These are phyloP conservation scores for Allolobophora icterica DNA, from an alignment of 2,888 invertebrate species.

Conservation along the genomic window DNA sequence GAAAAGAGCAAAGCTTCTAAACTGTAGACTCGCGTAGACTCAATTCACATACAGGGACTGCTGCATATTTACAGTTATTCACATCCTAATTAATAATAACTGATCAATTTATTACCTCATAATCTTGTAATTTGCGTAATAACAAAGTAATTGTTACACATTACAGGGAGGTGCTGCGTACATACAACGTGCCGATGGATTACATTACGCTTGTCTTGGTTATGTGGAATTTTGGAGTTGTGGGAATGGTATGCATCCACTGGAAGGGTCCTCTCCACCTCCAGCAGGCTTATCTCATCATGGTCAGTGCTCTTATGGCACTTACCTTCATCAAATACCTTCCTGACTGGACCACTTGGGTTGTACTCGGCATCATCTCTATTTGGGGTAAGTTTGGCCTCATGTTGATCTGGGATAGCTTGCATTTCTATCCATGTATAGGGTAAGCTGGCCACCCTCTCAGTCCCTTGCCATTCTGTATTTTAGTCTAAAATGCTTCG, in stretches of 20 bases:
- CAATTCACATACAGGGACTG: neutral
- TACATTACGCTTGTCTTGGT: constrained; percentile 83
- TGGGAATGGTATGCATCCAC: constrained; percentile 96
- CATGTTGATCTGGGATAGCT: neutral
- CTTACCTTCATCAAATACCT: constrained; percentile 97
- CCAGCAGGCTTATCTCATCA: constrained; percentile 91
- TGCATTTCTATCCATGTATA: neutral
- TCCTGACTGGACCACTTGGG: constrained; percentile 99
- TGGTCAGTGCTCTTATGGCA: constrained; percentile 96
- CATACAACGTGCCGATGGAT: constrained; percentile 95
- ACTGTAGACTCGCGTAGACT: no score
- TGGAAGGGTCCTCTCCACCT: constrained; percentile 95
- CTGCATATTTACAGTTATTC: neutral
- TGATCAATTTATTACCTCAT: neutral
- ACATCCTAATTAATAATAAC: neutral
- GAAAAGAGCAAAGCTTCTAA: no score
- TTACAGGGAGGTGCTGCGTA: constrained; percentile 83
- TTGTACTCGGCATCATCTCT: constrained; percentile 92
- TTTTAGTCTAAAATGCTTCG: neutral
- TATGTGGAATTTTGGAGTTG: constrained; percentile 97
- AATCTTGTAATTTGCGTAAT: neutral
- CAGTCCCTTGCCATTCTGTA: neutral
- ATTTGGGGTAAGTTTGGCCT: constrained; percentile 85
- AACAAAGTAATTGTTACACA: neutral
- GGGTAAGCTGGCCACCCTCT: neutral